Base-by-base conservation (phyloP, 2,113 vertebrate species). In the Dicrurus megarhynchus region DNA sequence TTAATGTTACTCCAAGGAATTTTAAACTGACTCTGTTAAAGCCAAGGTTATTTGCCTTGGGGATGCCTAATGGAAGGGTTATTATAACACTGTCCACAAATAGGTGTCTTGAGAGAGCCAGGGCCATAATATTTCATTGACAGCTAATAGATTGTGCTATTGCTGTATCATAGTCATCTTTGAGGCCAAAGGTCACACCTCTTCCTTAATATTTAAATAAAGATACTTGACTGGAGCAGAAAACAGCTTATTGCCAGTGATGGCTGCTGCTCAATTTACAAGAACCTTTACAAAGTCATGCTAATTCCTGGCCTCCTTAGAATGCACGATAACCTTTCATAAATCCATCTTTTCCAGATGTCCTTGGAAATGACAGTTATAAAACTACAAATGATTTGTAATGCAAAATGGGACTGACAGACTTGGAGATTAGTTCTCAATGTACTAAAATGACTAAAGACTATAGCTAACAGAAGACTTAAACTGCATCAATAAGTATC, bases 341-440 rank as follows among this genome's bases (percentile, higher is more conserved):
- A 99, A 99, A 99, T 98, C 98, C 97, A 98, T 98, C 98, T 98
- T 98, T 98, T 97, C 97, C 96, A 97, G 96, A 98, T 98, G 99
- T 99, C 99, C 99, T 99, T 99, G 99, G 97, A 97, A 98, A 98
- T 98, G 98, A 98, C 98, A 96, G 98, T 98, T 98, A 98, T 98
- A 98, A 98, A 98, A 98, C 98, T 97, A 97, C 95, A 98, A 98
- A 98, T 99, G 98, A 99, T 99, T 99, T 99, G 98, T 99, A 98
- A 99, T 99, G 98, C 98, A 98, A 98, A 99, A 98, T 93, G 96
- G 96, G 97, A 97, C 98, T 91, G 97, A 98, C 98, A 98, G 98
- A 98, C 98, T 98, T 97, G 96, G 96, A 98, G 98, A 98, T 98
- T 97, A 98, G 94, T 97, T 95, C 93, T 96, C 91, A 42, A 78